phyloP scores from a whole-genome alignment of 92 coral and sea anemone species.

The Zoanthus sociatus region DNA sequence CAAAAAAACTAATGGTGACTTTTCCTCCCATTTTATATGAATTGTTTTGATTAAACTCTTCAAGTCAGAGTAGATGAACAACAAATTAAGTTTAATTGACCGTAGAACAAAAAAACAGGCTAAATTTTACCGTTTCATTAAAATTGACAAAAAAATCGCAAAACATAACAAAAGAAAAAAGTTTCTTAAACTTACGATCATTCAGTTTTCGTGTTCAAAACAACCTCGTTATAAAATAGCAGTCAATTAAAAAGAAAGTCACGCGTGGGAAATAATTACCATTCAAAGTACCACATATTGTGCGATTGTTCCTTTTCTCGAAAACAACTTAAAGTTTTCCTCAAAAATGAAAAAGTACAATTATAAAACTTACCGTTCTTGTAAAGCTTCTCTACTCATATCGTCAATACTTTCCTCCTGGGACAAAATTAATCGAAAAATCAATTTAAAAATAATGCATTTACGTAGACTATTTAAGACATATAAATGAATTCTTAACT shows the following conservation, averaged over 20 bases:
- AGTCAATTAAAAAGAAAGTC: conserved; percentile 13
- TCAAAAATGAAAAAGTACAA: background rate
- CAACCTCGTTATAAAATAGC: conserved; percentile 10
- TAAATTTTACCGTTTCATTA: too few relatives aligned
- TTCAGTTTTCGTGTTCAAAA: conserved; percentile 24
- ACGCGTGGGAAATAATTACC: conserved; percentile 29
- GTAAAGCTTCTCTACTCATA: conserved; percentile 74
- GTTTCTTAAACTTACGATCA: background rate
- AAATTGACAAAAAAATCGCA: too few relatives aligned
- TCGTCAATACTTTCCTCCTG: conserved; percentile 83
- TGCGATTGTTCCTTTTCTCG: background rate
- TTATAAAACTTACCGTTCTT: conserved; percentile 66
- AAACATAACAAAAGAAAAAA: background rate
- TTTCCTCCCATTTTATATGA: too few relatives aligned
- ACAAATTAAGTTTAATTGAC: too few relatives aligned
- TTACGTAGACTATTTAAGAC: background rate
- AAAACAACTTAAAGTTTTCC: background rate
- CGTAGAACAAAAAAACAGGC: too few relatives aligned
- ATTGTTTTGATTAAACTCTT: too few relatives aligned
- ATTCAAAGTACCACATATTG: background rate
- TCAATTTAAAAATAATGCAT: background rate
- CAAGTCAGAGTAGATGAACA: too few relatives aligned
- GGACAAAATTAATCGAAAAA: background rate
- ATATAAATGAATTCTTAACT: background rate
- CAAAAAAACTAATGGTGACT: too few relatives aligned